Evolutionary conservation across 2,888 invertebrate genomes (phyloP).

Genomic region (Melieria omissa): DNA sequence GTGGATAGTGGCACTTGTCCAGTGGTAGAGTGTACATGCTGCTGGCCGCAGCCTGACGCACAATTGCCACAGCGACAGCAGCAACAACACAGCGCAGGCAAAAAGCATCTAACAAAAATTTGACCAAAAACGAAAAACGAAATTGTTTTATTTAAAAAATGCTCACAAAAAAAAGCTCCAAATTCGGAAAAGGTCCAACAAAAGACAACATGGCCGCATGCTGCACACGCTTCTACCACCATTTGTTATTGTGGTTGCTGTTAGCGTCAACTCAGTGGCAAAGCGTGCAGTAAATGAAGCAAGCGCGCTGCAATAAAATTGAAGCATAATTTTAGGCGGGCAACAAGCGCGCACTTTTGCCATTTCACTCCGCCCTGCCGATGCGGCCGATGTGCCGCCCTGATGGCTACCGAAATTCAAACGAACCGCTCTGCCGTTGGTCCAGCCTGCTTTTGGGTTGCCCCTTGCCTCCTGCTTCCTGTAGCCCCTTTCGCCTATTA

Average conservation of each 20-base stretch:
- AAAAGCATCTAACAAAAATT: no score
- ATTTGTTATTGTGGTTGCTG: not conserved
- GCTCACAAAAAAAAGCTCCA: no score
- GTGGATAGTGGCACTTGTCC: conserved; percentile 40
- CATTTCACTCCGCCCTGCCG: conserved; percentile 53
- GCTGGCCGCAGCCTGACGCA: conserved; percentile 46
- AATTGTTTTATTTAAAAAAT: no score
- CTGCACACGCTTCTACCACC: not conserved
- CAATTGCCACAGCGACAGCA: conserved; percentile 33
- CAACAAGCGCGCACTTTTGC: conserved; percentile 35
- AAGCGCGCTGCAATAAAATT: conserved; percentile 27
- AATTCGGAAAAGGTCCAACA: no score
- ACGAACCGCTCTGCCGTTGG: not conserved
- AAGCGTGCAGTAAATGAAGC: conserved; percentile 5
- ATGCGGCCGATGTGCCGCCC: not conserved
- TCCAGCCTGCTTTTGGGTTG: not conserved
- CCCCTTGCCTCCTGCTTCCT: not conserved
- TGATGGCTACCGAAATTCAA: no score
- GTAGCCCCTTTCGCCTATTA: not conserved
- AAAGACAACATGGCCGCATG: no score
- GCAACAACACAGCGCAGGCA: conserved; percentile 36
- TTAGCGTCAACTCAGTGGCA: not conserved
- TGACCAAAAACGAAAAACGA: conserved; percentile 20
- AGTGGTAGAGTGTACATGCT: conserved; percentile 29
- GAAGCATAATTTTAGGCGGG: conserved; percentile 60